phyloP scores from a whole-genome alignment of 2,888 invertebrate genomes.

The Mythimna ferrago region DNA sequence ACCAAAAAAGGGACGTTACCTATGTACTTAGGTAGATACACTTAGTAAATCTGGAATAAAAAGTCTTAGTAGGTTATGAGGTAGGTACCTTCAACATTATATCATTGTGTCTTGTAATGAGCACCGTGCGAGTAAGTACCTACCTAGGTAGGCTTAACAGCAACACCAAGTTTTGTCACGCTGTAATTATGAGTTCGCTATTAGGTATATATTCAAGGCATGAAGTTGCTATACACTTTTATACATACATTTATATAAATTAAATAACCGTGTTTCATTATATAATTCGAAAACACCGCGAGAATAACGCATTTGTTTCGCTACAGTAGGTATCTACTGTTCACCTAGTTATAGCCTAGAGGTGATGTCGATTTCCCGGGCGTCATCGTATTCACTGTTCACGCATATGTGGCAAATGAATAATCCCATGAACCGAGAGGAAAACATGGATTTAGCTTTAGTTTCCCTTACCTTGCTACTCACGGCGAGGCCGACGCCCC shows the following conservation, averaged over 20 bases:
- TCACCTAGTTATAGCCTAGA: conserved; percentile 1
- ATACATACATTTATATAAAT: background rate
- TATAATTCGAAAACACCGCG: conserved; percentile 5
- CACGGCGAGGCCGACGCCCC: conserved; percentile 90
- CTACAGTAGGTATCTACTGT: background rate
- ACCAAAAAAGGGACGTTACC: no score
- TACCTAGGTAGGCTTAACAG: background rate
- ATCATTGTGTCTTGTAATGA: background rate
- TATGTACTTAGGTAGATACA: background rate
- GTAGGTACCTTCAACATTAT: conserved; percentile 31
- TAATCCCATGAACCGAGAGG: conserved; percentile 25
- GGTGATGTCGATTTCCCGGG: conserved; percentile 7
- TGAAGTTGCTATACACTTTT: conserved; percentile 23
- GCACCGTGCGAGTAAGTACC: background rate
- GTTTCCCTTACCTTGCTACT: conserved; percentile 83
- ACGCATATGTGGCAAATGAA: conserved; percentile 23
- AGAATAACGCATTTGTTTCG: conserved; percentile 4
- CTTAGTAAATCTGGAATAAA: background rate
- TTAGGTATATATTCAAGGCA: conserved; percentile 20
- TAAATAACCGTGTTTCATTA: conserved; percentile 27
- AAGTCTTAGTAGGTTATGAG: background rate
- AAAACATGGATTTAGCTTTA: conserved; percentile 24
- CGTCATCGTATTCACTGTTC: conserved; percentile 21
- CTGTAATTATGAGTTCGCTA: conserved; percentile 25
- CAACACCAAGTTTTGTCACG: conserved; percentile 23